Evolutionary conservation across 2,797 vertebrate species (phyloP).

Genomic region (Poecilia velifera): DNA sequence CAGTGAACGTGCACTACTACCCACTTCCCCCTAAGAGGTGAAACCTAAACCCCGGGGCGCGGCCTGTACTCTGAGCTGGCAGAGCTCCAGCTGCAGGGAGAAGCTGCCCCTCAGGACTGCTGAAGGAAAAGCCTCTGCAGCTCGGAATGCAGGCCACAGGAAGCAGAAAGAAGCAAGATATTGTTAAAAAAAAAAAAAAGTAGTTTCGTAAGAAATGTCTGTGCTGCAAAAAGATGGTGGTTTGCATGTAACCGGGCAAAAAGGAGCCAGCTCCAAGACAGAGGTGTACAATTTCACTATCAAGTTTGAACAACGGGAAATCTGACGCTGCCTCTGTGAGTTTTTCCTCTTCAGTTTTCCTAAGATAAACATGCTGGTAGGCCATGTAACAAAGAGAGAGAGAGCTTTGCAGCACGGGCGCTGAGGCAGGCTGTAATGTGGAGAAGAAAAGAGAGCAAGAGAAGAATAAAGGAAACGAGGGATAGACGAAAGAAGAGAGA

Average conservation of each 20-base stretch:
- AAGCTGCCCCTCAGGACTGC: not conserved
- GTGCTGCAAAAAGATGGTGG: not conserved
- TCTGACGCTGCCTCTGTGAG: not conserved
- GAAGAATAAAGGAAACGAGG: slow-evolving; percentile 38
- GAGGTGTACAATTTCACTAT: not conserved
- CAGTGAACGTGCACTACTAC: not conserved
- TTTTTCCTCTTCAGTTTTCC: slow-evolving; percentile 30
- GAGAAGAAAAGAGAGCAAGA: slow-evolving; percentile 31
- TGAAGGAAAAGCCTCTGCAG: not conserved
- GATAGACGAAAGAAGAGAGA: slow-evolving; percentile 43
- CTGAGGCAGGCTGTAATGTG: slow-evolving; percentile 67
- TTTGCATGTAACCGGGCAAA: not conserved
- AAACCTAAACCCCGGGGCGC: slow-evolving; percentile 26
- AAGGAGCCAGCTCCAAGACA: not conserved
- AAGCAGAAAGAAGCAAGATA: not conserved
- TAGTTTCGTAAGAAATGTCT: not conserved
- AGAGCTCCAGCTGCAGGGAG: not conserved
- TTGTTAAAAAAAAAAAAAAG: not conserved
- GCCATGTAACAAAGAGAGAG: not conserved
- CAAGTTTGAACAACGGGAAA: slow-evolving; percentile 6
- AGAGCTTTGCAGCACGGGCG: slow-evolving; percentile 53
- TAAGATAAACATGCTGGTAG: slow-evolving; percentile 46
- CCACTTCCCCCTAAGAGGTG: slow-evolving; percentile 39
- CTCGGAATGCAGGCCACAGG: not conserved
- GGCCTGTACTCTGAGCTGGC: not conserved